Percentiles rank a stretch among this genome's conserved stretches.
Evolutionary conservation across 1,140 invertebrate species (phyloP).

Genomic region (Lerema accius): DNA sequence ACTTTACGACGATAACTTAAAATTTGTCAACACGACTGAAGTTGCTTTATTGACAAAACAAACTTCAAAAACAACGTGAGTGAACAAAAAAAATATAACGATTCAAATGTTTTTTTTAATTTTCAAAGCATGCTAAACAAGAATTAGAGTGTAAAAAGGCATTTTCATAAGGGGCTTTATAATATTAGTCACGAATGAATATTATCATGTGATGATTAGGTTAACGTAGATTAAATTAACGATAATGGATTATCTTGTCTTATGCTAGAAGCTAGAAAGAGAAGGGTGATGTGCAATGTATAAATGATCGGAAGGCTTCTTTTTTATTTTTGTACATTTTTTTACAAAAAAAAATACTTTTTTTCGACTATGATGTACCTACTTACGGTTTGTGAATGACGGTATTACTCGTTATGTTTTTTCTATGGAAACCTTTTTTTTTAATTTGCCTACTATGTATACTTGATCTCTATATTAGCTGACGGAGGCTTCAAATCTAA

Average conservation of each 20-base stretch:
- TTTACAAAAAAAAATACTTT: no score
- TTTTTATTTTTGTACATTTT: not conserved
- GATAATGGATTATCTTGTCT: conserved; percentile 13
- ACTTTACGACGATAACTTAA: conserved; percentile 8
- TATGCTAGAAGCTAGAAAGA: conserved; percentile 21
- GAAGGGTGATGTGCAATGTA: conserved; percentile 14
- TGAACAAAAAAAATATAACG: no score
- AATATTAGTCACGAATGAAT: conserved; percentile 41
- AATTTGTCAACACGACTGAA: conserved; percentile 11
- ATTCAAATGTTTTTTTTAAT: no score
- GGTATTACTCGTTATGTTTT: no score
- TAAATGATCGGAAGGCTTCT: not conserved
- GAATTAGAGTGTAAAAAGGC: conserved; percentile 41
- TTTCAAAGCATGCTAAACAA: conserved; percentile 21
- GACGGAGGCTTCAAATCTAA: conserved; percentile 44
- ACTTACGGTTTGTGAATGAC: not conserved
- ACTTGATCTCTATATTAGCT: conserved; percentile 53
- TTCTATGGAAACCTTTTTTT: conserved; percentile 13
- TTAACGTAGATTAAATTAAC: conserved; percentile 42
- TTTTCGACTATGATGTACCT: no score
- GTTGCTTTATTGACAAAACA: no score
- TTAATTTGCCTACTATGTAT: conserved; percentile 32
- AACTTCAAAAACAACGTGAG: no score
- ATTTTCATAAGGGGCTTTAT: conserved; percentile 50
- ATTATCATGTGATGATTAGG: conserved; percentile 56